Evolutionary conservation across 1,140 invertebrate species (phyloP), one percentile per base, ranked within the genome.

Genomic region (Leptinotarsa texana): DNA sequence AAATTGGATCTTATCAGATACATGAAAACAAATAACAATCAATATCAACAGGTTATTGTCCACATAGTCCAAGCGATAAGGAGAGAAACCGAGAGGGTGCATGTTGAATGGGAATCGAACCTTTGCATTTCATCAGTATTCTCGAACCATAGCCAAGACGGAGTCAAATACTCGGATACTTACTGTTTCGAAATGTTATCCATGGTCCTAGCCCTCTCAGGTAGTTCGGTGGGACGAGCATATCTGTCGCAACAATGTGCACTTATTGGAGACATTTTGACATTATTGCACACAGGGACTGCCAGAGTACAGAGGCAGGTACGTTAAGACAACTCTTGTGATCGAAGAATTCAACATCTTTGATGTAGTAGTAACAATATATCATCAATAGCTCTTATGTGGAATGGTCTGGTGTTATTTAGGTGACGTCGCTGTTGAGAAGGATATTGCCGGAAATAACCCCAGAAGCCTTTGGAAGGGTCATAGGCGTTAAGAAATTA

Each of bases 101-200:
- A 93, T 63, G 96, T 98, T 80, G 95, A 97, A 82, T 98, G 96
- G 95, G 95, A 97, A 82, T 86, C 82, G 2, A 81, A 75, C 17
- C 61, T 80, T n/a, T 80, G 67, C 63, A 78, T 79, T n/a, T 68
- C 74, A 15, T 80, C 75, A 13, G 77, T 72, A 6, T 73, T 77
- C 3, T 76, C 78, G 13, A 81, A 78, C 24, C 74, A 80, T 33
- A 83, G 81, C 83, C 86, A 78, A 86, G 85, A 91, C 77, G 79
- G 86, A 6, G 85, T 85, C 68, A 87, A 88, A 82, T 82, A 89
- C 66, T 87, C 92, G 3, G 97, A 98, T 87, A 96, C 95, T 11
- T 98, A 98, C 83, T 98, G 96, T 87, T 99, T 99, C 85, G 96
- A 99, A 88, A 96, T 99, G 94, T 86, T 99, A 8, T 98, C 95